These are phyloP conservation scores for Rhogogaster chlorosoma DNA, from an alignment of 2,888 invertebrate genomes.

Conservation along the genomic window DNA sequence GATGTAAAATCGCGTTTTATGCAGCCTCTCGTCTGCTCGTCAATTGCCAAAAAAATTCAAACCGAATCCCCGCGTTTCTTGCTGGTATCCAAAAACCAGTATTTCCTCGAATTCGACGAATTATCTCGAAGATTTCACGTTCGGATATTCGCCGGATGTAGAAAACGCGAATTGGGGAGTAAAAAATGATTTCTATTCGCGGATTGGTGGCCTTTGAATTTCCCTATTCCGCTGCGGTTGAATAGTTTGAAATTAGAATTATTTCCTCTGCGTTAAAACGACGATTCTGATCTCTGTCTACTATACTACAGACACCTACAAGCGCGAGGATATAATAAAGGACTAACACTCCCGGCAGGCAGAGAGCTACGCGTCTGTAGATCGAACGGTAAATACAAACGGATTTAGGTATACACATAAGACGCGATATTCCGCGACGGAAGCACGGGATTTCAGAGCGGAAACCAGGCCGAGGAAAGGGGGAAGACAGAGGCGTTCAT, in stretches of 20 bases:
- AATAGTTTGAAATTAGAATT: slow-evolving; percentile 16
- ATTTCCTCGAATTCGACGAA: no score
- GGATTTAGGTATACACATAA: neutral
- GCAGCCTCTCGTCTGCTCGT: no score
- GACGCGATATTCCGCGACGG: neutral
- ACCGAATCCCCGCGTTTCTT: no score
- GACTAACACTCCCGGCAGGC: neutral
- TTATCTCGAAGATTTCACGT: no score
- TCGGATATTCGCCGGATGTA: no score
- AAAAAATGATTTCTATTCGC: neutral
- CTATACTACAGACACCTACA: neutral
- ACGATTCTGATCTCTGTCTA: neutral
- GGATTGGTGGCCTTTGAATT: neutral
- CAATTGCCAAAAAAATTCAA: no score
- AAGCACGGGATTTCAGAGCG: slow-evolving; percentile 16
- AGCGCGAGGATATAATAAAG: neutral
- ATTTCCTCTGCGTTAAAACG: neutral
- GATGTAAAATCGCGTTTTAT: neutral
- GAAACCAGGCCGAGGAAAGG: neutral
- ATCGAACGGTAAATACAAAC: neutral
- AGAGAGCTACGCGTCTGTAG: neutral
- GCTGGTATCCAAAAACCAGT: no score
- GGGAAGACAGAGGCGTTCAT: neutral
- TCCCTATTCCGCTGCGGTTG: neutral
- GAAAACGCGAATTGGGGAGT: no score